These are phyloP conservation scores for Troides oblongomaculatus DNA, from an alignment of 2,888 invertebrate species.

Conservation along the genomic window DNA sequence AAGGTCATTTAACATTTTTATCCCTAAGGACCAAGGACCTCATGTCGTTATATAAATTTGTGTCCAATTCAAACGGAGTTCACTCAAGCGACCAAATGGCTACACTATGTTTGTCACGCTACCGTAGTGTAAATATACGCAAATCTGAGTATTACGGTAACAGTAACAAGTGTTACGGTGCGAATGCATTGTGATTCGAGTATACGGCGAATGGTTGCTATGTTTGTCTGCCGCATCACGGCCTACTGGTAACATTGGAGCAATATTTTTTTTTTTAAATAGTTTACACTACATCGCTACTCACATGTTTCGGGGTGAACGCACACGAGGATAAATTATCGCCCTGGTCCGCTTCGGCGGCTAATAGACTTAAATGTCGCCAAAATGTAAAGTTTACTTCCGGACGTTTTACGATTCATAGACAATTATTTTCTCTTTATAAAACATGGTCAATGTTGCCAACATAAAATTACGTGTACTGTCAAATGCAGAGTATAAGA, in stretches of 20 bases:
- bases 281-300: conserved; percentile 27
- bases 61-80: neutral
- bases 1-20: too few relatives aligned
- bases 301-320: neutral
- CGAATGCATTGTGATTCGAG: conserved; percentile 11
- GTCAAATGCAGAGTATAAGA: too few relatives aligned
- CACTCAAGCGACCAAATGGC: conserved; percentile 11
- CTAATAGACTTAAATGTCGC: too few relatives aligned
- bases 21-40: too few relatives aligned
- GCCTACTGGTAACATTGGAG: conserved; percentile 48
- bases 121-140: conserved; percentile 1
- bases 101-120: conserved; percentile 17
- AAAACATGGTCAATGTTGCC: too few relatives aligned
- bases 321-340: conserved; percentile 3
- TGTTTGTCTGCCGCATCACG: conserved; percentile 25
- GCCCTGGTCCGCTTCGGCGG: too few relatives aligned
- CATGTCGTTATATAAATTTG: too few relatives aligned
- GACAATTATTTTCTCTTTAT: too few relatives aligned
- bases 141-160: conserved; percentile 7
- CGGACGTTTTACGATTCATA: too few relatives aligned
- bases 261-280: conserved; percentile 53
- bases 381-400: too few relatives aligned
- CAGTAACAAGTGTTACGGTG: neutral
- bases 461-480: too few relatives aligned
- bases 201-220: conserved; percentile 3